These are phyloP conservation scores for Nephotettix cincticeps DNA, from an alignment of 1,140 invertebrate species.

Conservation along the genomic window DNA sequence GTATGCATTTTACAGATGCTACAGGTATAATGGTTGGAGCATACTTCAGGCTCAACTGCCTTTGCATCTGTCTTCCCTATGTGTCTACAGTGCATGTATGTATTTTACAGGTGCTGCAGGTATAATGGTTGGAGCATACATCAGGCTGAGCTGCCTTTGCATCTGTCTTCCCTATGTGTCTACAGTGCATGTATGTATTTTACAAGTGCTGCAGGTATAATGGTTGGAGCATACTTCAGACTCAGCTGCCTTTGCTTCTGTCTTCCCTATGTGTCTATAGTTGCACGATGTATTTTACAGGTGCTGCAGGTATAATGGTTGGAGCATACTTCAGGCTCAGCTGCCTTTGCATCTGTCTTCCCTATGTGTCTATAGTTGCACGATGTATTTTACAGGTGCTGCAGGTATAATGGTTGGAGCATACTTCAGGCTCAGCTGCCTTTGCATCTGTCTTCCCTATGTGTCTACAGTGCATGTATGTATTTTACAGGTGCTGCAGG, in stretches of 20 bases:
- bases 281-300: too few relatives aligned
- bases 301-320: conserved; percentile 74
- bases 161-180: conserved; percentile 77
- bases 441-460: conserved; percentile 71
- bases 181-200: too few relatives aligned
- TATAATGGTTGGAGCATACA: conserved; percentile 75
- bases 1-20: too few relatives aligned
- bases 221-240: conserved; percentile 73
- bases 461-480: too few relatives aligned
- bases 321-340: conserved; percentile 71
- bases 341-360: conserved; percentile 63
- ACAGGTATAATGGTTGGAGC: too few relatives aligned
- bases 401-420: conserved; percentile 77
- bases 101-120: conserved; percentile 72
- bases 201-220: conserved; percentile 74
- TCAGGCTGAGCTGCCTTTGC: conserved; percentile 61
- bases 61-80: too few relatives aligned
- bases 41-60: too few relatives aligned
- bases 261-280: too few relatives aligned
- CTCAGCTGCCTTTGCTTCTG: conserved; percentile 65
- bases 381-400: conserved; percentile 69
- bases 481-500: too few relatives aligned
- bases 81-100: too few relatives aligned
- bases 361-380: too few relatives aligned
- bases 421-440: conserved; percentile 64